A percentile compares a stretch with the other conserved stretches of the same genome.
These are phyloP conservation scores for Archivesica marissinica DNA, from an alignment of 1,140 invertebrate species.

Conservation along the genomic window DNA sequence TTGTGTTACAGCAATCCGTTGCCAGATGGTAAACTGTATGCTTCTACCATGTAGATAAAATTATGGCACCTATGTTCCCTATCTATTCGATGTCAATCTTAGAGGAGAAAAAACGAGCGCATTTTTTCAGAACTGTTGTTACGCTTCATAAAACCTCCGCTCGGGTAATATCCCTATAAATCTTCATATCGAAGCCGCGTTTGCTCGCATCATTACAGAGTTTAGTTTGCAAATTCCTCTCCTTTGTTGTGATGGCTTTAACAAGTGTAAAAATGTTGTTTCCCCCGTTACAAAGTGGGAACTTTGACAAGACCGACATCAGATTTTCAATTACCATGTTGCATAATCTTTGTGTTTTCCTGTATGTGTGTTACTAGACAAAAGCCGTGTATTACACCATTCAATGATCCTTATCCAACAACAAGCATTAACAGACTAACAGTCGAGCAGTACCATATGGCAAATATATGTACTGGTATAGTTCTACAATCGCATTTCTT, in stretches of 20 bases:
- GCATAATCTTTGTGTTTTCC: no score
- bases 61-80: neutral
- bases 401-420: no score
- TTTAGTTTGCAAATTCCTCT: neutral
- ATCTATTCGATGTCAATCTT: slow-evolving; percentile 41
- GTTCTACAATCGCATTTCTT: no score
- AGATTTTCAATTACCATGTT: no score
- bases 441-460: no score
- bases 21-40: slow-evolving; percentile 24
- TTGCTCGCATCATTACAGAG: slow-evolving; percentile 18
- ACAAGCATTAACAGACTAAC: no score
- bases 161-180: slow-evolving; percentile 4
- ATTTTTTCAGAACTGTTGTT: slow-evolving; percentile 16
- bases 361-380: no score
- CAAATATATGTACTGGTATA: no score
- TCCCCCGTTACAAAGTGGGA: neutral
- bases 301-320: no score
- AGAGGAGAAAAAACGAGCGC: neutral
- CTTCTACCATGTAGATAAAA: neutral
- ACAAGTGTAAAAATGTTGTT: slow-evolving; percentile 41
- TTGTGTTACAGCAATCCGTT: no score
- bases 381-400: no score
- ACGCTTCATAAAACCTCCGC: slow-evolving; percentile 29
- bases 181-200: slow-evolving; percentile 8
- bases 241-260: slow-evolving; percentile 26